These are phyloP conservation scores for Columba guinea DNA, from an alignment of 2,797 vertebrate species.

Conservation along the genomic window DNA sequence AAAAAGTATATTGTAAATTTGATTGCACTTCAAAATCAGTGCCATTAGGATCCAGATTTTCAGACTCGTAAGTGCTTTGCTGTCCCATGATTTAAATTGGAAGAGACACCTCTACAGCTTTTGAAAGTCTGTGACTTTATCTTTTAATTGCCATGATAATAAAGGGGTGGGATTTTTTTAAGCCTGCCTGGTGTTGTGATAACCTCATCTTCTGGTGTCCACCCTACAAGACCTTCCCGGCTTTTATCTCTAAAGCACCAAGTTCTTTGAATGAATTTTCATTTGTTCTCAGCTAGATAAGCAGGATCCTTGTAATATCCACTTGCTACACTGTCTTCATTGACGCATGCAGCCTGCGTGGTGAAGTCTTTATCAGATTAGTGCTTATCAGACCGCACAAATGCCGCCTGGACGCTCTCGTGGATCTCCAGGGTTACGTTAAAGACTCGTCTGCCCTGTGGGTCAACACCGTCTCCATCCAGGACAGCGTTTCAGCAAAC, in stretches of 20 bases:
- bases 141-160: not conserved
- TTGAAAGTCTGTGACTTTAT: slow-evolving; percentile 1
- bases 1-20: not conserved
- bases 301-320: slow-evolving; percentile 31
- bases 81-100: not conserved
- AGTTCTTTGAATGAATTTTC: slow-evolving; percentile 31
- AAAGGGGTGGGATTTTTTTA: not conserved
- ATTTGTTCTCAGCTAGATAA: slow-evolving; percentile 57
- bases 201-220: slow-evolving; percentile 22
- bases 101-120: not conserved
- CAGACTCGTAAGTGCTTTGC: not conserved
- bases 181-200: not conserved
- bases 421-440: not conserved
- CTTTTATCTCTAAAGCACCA: slow-evolving; percentile 43
- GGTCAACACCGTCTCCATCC: not conserved
- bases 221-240: not conserved
- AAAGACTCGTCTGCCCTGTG: not conserved
- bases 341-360: slow-evolving; percentile 14
- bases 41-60: not conserved
- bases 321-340: not conserved
- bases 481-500: not conserved
- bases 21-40: not conserved
- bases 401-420: not conserved
- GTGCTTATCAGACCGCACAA: slow-evolving; percentile 33
- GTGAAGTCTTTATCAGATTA: slow-evolving; percentile 50